Conservation (phyloP, 2,113 vertebrate species). For the Stegastes partitus region DNA sequence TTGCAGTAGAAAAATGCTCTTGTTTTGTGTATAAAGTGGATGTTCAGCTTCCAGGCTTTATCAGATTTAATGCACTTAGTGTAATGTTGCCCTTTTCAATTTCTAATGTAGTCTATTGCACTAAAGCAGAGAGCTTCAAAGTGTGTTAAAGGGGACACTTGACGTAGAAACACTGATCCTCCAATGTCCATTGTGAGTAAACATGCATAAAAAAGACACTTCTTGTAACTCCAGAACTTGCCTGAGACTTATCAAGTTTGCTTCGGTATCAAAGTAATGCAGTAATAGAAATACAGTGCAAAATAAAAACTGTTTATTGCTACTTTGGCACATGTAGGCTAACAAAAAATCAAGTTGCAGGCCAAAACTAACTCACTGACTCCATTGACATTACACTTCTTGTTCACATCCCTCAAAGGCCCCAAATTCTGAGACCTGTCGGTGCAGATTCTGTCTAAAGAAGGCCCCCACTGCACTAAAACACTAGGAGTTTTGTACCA, state of each 20-base stretch:
- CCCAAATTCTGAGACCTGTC: neutral
- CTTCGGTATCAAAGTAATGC: neutral
- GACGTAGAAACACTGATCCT: neutral
- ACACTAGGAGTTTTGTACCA: conserved; percentile 11
- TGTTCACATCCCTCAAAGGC: conserved; percentile 1
- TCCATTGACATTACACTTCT: neutral
- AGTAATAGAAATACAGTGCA: neutral
- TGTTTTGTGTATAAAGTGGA: conserved; percentile 30
- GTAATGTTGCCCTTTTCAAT: conserved; percentile 14
- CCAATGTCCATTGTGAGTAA: neutral
- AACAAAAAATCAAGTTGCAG: neutral
- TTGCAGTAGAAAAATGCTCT: conserved; percentile 28
- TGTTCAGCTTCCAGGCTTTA: conserved; percentile 50
- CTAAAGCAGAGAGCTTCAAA: conserved; percentile 6
- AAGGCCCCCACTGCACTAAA: neutral
- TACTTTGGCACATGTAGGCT: neutral
- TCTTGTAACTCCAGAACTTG: neutral
- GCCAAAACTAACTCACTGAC: neutral
- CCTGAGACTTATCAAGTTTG: neutral
- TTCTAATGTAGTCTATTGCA: neutral
- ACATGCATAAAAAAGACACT: neutral
- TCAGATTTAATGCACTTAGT: conserved; percentile 19
- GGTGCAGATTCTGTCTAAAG: neutral
- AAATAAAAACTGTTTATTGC: conserved; percentile 1
- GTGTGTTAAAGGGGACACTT: neutral